A percentile compares a stretch with the other conserved stretches of the same genome.
Evolutionary conservation across 2,113 vertebrate species (phyloP).

Genomic region (Micromys minutus): DNA sequence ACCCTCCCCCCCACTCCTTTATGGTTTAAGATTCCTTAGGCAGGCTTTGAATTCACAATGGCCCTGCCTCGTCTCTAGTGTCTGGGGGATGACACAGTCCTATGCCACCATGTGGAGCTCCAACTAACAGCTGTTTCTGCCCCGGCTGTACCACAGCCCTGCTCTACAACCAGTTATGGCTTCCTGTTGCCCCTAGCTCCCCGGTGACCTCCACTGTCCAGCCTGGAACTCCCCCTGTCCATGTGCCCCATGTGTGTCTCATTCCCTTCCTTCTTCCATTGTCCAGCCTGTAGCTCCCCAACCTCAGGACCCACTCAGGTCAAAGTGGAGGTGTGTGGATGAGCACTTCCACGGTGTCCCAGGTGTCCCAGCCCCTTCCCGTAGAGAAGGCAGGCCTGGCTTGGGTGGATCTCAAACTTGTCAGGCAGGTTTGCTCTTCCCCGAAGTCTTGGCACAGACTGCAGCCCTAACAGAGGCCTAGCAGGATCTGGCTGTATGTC

Average conservation of each 20-base stretch:
- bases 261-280: background rate
- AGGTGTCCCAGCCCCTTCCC: background rate
- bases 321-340: background rate
- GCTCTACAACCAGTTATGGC: background rate
- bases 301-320: background rate
- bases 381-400: constrained; percentile 14
- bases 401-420: background rate
- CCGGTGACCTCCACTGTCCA: rapidly evolving
- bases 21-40: no score
- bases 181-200: background rate
- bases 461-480: background rate
- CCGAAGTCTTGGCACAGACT: background rate
- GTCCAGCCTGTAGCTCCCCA: background rate
- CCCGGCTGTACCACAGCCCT: background rate
- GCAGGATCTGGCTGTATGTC: background rate
- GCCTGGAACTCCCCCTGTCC: background rate
- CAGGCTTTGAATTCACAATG: background rate
- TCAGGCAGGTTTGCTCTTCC: background rate
- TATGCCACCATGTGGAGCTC: background rate
- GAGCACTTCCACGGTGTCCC: no score
- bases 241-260: rapidly evolving
- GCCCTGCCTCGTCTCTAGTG: background rate
- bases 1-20: no score
- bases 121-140: background rate
- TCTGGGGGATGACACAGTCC: background rate